A percentile compares a stretch with the other conserved stretches of the same genome.
Evolutionary conservation across 2,797 vertebrate genomes (phyloP).

Genomic region (Dendrocincla tyrannina): DNA sequence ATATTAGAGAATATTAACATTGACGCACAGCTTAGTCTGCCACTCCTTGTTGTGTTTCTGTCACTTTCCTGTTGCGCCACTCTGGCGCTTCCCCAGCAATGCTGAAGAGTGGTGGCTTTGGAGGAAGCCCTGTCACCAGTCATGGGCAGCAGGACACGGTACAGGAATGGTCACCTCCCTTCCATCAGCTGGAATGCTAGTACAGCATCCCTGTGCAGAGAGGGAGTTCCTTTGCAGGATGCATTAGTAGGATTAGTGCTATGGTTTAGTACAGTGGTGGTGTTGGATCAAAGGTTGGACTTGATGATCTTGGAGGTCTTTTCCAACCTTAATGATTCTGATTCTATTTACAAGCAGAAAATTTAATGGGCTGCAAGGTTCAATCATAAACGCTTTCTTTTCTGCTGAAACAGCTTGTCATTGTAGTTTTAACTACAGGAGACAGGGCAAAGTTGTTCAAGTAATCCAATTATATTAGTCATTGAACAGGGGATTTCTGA

Average conservation of each 20-base stretch:
- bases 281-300: background rate
- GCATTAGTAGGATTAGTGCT: slow-evolving; percentile 23
- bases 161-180: slow-evolving; percentile 45
- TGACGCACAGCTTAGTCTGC: slow-evolving; percentile 35
- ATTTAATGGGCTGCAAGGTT: slow-evolving; percentile 77
- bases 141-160: slow-evolving; percentile 72
- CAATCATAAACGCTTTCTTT: slow-evolving; percentile 16
- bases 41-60: slow-evolving; percentile 76
- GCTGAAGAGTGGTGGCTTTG: background rate
- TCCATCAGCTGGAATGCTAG: background rate
- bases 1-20: slow-evolving; percentile 55
- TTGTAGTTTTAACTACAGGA: slow-evolving; percentile 70
- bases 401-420: slow-evolving; percentile 60
- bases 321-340: background rate
- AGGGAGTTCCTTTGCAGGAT: slow-evolving; percentile 73
- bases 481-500: slow-evolving; percentile 7
- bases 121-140: slow-evolving; percentile 72
- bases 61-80: slow-evolving; percentile 55
- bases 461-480: slow-evolving; percentile 46
- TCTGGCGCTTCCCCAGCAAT: background rate
- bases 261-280: background rate
- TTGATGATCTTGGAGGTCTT: background rate
- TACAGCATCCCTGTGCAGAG: slow-evolving; percentile 70
- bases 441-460: slow-evolving; percentile 60
- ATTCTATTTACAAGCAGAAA: slow-evolving; percentile 61